Percentiles rank a stretch among this genome's conserved stretches.
phyloP scores from a whole-genome alignment of 2,797 vertebrate species.

The Hipposideros larvatus region DNA sequence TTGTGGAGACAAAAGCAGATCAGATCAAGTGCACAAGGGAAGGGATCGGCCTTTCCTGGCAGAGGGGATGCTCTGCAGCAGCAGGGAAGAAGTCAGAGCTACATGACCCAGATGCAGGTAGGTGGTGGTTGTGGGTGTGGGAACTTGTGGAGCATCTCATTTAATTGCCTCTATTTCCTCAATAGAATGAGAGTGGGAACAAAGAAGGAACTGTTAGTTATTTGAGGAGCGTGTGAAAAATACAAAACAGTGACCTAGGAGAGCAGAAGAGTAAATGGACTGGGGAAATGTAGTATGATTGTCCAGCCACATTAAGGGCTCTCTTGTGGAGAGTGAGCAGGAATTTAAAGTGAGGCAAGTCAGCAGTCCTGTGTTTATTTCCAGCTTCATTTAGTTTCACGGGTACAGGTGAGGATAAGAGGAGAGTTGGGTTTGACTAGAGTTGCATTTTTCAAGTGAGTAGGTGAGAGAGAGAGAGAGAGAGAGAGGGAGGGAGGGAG shows the following conservation, averaged over 20 bases:
- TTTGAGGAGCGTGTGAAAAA: slow-evolving; percentile 13
- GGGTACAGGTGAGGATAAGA: slow-evolving; percentile 55
- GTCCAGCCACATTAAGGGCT: slow-evolving; percentile 54
- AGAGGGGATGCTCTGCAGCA: background rate
- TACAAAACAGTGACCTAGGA: background rate
- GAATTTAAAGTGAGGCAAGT: slow-evolving; percentile 50
- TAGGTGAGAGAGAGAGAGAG: background rate
- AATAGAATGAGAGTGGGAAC: background rate
- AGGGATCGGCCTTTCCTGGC: background rate
- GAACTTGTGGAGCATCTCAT: background rate
- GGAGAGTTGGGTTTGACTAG: slow-evolving; percentile 15
- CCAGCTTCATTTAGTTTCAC: slow-evolving; percentile 73
- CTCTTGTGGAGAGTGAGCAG: slow-evolving; percentile 56
- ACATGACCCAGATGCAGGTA: background rate
- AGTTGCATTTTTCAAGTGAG: slow-evolving; percentile 60
- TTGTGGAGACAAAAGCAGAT: background rate
- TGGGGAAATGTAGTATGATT: background rate
- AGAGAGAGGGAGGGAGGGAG: too few species aligned
- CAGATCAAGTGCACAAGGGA: background rate
- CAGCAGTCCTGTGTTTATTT: slow-evolving; percentile 75
- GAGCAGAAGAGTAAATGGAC: background rate
- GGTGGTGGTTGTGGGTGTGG: background rate
- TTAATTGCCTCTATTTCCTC: background rate
- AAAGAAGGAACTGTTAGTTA: background rate
- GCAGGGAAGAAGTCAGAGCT: background rate